phyloP scores from a whole-genome alignment of 2,797 vertebrate genomes.

The Notolabrus celidotus region DNA sequence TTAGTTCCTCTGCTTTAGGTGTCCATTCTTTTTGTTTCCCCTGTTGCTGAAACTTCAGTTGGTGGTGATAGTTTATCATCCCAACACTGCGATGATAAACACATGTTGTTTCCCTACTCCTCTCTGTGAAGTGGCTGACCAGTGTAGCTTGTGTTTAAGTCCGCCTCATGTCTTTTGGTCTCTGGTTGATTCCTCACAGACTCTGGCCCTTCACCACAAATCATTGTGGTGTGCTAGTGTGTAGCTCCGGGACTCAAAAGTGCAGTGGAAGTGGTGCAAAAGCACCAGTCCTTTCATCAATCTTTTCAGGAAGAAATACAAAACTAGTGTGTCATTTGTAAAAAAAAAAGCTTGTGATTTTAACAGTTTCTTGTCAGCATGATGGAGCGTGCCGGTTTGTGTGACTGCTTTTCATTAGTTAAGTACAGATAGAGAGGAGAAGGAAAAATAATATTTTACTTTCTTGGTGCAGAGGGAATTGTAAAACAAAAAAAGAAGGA shows the following conservation, averaged over 20 bases:
- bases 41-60: slow-evolving; percentile 32
- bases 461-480: slow-evolving; percentile 43
- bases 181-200: slow-evolving; percentile 59
- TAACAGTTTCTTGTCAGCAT: slow-evolving; percentile 13
- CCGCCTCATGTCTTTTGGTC: slow-evolving; percentile 55
- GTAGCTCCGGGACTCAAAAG: slow-evolving; percentile 44
- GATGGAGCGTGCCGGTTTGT: slow-evolving; percentile 39
- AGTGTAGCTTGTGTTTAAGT: slow-evolving; percentile 39
- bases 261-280: slow-evolving; percentile 35
- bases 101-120: slow-evolving; percentile 58
- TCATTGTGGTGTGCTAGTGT: slow-evolving; percentile 46
- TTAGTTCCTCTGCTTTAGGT: slow-evolving; percentile 8
- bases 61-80: slow-evolving; percentile 46
- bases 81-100: slow-evolving; percentile 46
- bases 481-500: not conserved
- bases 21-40: slow-evolving; percentile 28
- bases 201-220: slow-evolving; percentile 51
- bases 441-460: slow-evolving; percentile 55
- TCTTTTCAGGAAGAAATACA: slow-evolving; percentile 43
- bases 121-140: slow-evolving; percentile 58
- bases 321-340: slow-evolving; percentile 15
- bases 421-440: slow-evolving; percentile 44
- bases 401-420: slow-evolving; percentile 61
- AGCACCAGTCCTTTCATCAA: slow-evolving; percentile 12
- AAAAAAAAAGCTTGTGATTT: slow-evolving; percentile 37